Base-by-base conservation (phyloP, 1,140 invertebrate genomes). In the Nasonia giraulti region DNA sequence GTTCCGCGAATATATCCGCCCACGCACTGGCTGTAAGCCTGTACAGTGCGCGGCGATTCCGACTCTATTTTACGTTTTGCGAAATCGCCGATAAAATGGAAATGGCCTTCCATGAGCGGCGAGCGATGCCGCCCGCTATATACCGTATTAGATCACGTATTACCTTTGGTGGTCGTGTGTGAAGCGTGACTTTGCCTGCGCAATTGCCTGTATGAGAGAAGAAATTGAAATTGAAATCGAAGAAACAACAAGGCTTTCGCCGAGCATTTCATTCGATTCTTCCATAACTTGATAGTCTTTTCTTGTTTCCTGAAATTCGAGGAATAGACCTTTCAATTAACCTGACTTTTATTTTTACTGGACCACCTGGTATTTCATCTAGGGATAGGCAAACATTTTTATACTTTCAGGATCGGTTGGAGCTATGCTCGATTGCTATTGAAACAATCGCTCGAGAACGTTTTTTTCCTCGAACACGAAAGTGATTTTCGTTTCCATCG, bases 81-180 rank as follows among this genome's bases (percentile, higher is more conserved):
- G 71, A 82, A 82, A 82, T 75, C 47, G 31, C 71, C 80, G 73
- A 82, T 75, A 82, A 82, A 82, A 75, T 62, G 71, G 66, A 75
- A 75, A 82, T 75, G 10, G 47, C 37, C 66, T 69, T 44, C 40
- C 31, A n/a, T 20, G 68, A 62, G 33, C 33, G 33, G 33, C 33
- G 33, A 37, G 33, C 23, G 55, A 66, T 66, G 44, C n/a, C 11
- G 3, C 33, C 20, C 23, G 68, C 73, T 7, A 27, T 27, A 27
- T 27, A 23, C 44, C 23, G 66, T 50, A 73, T 81, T 73, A 73
- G 79, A 81, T 81, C 79, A 81, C 68, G 79, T 73, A 50, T 44
- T 27, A 81, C 44, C 68, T 73, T 73, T 33, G 11, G 33, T 33
- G n/a, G 20, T 40, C 40, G 62, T 74, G 33, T 40, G 71, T 37